Evolutionary conservation across 1,140 invertebrate genomes (phyloP), one percentile per base, ranked within the genome.

Genomic region (Ganaspis sp.): DNA sequence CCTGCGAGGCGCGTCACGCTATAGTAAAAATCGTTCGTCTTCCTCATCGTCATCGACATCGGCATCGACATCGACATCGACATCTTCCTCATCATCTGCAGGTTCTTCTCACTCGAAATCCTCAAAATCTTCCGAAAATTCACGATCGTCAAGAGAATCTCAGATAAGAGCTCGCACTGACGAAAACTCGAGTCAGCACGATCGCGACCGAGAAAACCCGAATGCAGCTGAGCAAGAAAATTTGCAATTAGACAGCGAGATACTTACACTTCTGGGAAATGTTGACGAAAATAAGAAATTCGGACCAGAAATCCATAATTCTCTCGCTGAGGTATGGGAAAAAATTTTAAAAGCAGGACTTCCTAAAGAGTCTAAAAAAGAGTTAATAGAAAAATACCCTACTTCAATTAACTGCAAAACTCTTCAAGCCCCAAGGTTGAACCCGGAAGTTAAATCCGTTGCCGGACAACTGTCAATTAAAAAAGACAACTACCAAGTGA

Each of bases 401-500:
- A 37, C 45, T 21, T 26, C n/a, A 12, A 34, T 19, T 9, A 74
- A 58, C 21, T 74, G 72, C 29, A 12, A 6, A 4, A 17, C 17
- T 0, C 34, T 73, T 15, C 42, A 71, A 70, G 34, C 17, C 1
- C 58, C 74, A 15, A 11, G 21, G 5, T 19, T 75, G 23, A 75
- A 75, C 29, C 37, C 38, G 1, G 64, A 75, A 15, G 29, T 75
- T 8, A 75, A 70, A 21, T 26, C 64, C 1, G 69, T 64, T 49
- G 26, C 45, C 12, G 42, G 40, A 6, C 26, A 5, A 49, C 8
- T 64, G 34, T 37, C 58, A n/a, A 26, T 42, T n/a, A 77, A 73
- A 34, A 73, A 64, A 21, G 71, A 77, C 26, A 53, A 42, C n/a
- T 77, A 70, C 23, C 23, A 73, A 70, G 45, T 69, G 12, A 17